Base-by-base conservation (phyloP, 2,888 invertebrate species). In the Eupithecia pulchellata region DNA sequence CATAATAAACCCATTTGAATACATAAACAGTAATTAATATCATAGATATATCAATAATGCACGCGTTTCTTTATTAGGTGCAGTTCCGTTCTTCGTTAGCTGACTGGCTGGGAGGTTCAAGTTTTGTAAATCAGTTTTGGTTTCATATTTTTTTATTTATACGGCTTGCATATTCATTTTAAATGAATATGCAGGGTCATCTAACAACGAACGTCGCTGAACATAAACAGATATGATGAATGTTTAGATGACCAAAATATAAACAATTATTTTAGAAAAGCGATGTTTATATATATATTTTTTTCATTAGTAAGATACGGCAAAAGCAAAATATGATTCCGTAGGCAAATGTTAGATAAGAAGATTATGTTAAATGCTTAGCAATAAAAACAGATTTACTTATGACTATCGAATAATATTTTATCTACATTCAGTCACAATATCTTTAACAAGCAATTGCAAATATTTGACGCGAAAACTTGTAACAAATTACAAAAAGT, bases 371-470 rank as follows among this genome's bases (percentile, higher is more conserved):
- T 29, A 39, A 65, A 68, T 57, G 52, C 64, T 66, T 34, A 58
- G 66, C 63, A 69, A 60, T 64, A 69, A 27, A 68, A 68, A 64
- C 68, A 66, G 62, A 66, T 32, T 70, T 70, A 62, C 42, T 64
- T 66, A 71, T 66, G 14, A 71, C 75, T 82, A 82, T 78, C 75
- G 73, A 77, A 80, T 83, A 81, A 79, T 84, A 87, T 82, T 68
- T 87, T 90, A 89, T 80, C 86, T 91, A 91, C 84, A 88, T 89
- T 93, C 93, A 93, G 93, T 93, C 93, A 91, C 91, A 90, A 52
- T 92, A 86, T 89, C 89, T 82, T 89, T 89, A 88, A 86, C 85
- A 91, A 91, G 89, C 91, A 87, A 83, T 89, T 86, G 84, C 83
- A 86, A 82, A 82, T 83, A 84, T 85, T 81, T 82, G 78, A 84